Evolutionary conservation across 1,140 invertebrate genomes (phyloP), one percentile per base, ranked within the genome.

Genomic region (Drosophila littoralis): DNA sequence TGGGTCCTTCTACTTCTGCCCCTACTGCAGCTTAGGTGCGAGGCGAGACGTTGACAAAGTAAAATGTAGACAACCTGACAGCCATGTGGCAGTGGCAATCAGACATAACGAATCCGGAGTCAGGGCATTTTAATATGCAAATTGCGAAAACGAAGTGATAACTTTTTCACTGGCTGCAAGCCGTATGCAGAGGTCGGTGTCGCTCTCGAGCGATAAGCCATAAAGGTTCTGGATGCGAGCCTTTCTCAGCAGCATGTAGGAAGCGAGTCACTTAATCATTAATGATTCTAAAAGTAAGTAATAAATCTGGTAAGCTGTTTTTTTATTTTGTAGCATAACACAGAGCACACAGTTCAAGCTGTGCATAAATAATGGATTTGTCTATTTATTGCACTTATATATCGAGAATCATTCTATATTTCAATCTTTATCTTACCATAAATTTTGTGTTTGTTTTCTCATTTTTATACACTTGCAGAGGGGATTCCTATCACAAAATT

Each of bases 61-160:
- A 72, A 78, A 81, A 81, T 65, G 45, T 70, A 84, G 81, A 77
- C 65, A 74, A 45, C 48, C 58, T 74, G 59, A 64, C 66, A 60
- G 58, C 46, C 73, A 54, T 70, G 69, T 63, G 64, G 77, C 69
- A 69, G 54, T 75, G 70, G 81, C 70, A 85, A 85, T 84, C 82
- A 85, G 67, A 81, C 82, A 69, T 61, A 63, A 71, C 63, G 69
- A 64, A 64, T 69, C 55, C 64, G 12, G 8, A 33, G 38, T 46
- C 38, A 43, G 35, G 46, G 45, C 71, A 70, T 76, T 86, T 86
- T 86, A 86, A 86, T 88, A 86, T 88, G 82, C 82, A 86, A 79
- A 86, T 86, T 75, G 71, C 67, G 36, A 77, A 32, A 15, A 55
- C 52, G 43, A 75, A 72, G 77, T 52, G 65, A 77, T 73, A 81